A percentile compares a stretch with the other conserved stretches of the same genome.
phyloP scores from a whole-genome alignment of 2,113 vertebrate genomes.

The Melanerpes formicivorus region DNA sequence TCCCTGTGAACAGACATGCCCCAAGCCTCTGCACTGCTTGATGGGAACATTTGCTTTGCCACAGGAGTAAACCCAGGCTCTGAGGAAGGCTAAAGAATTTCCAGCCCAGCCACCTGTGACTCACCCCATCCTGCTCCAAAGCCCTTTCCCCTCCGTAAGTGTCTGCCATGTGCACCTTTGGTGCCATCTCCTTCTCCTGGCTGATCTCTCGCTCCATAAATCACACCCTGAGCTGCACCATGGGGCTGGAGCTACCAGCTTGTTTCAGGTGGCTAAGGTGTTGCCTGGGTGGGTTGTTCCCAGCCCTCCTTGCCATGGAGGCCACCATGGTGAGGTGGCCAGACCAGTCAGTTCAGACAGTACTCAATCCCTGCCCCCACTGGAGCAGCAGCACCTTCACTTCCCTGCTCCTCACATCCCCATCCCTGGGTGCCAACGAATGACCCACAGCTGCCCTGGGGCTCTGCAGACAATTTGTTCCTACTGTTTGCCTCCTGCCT shows the following conservation, averaged over 20 bases:
- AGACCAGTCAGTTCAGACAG: not conserved
- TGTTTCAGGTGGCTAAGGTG: not conserved
- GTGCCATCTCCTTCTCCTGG: not conserved
- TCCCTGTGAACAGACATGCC: not conserved
- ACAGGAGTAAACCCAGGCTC: not conserved
- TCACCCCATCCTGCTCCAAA: not conserved
- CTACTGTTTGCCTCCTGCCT: conserved; percentile 49
- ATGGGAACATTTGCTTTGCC: not conserved
- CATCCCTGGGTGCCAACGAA: not conserved
- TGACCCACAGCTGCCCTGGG: not conserved
- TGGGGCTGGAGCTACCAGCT: not conserved
- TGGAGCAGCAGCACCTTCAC: not conserved
- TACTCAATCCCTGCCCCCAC: rapidly evolving
- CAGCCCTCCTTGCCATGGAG: not conserved
- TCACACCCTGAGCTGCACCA: not conserved
- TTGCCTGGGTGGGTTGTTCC: not conserved
- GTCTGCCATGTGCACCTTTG: not conserved
- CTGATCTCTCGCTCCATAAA: not conserved
- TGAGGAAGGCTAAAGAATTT: not conserved
- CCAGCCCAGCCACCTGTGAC: not conserved
- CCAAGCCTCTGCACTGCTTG: rapidly evolving
- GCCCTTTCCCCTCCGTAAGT: not conserved
- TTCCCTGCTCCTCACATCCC: not conserved
- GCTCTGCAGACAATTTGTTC: not conserved
- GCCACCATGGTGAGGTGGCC: not conserved